A percentile compares a stretch with the other conserved stretches of the same genome.
Conservation (phyloP, 2,113 vertebrate genomes). For the Amphiprion percula region DNA sequence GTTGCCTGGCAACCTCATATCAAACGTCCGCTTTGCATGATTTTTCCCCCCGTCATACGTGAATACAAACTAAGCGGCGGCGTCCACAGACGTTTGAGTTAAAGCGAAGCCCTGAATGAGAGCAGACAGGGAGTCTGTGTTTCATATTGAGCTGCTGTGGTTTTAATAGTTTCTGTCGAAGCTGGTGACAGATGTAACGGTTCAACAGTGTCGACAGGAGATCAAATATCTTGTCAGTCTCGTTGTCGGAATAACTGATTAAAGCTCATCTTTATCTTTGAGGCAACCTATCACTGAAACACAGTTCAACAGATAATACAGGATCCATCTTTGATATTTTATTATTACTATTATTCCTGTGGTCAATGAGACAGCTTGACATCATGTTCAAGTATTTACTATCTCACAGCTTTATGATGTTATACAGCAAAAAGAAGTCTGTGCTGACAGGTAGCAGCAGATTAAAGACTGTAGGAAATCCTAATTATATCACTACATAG, state of each 20-base stretch:
- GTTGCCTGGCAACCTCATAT: conserved; percentile 83
- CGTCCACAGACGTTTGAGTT: conserved; percentile 39
- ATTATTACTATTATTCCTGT: not conserved
- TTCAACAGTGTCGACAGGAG: conserved; percentile 1
- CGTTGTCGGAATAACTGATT: not conserved
- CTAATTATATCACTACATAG: no score
- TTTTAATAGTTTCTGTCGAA: conserved; percentile 24
- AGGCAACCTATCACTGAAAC: not conserved
- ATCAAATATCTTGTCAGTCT: not conserved
- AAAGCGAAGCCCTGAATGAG: conserved; percentile 25
- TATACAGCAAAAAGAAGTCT: not conserved
- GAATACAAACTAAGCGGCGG: conserved; percentile 61
- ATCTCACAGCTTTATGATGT: no score
- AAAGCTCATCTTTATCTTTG: conserved; percentile 19
- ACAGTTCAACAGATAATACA: not conserved
- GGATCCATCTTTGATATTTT: no score
- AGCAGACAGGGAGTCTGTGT: conserved; percentile 1
- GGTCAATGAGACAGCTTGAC: not conserved
- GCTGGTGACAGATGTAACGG: conserved; percentile 1
- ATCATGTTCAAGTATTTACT: no score
- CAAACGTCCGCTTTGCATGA: conserved; percentile 68
- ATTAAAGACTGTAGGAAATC: not conserved
- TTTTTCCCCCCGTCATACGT: conserved; percentile 26
- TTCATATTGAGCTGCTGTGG: conserved; percentile 36
- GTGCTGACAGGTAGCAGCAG: not conserved